phyloP scores from a whole-genome alignment of 2,888 invertebrate genomes.

The Girardia tigrina region DNA sequence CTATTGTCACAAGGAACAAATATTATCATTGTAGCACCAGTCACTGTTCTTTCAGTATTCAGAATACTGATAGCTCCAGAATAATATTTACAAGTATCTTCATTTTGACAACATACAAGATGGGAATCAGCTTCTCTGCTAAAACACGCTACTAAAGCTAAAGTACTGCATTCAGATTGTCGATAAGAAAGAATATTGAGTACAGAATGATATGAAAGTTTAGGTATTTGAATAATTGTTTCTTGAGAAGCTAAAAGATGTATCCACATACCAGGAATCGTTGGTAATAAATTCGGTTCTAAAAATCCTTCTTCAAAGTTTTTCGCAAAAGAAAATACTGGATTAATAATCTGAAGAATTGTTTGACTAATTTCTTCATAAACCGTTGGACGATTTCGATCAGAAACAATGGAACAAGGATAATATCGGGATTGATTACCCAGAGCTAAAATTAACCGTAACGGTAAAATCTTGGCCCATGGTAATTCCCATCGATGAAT shows the following conservation, averaged over 20 bases:
- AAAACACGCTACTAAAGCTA: conserved; percentile 69
- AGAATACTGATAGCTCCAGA: conserved; percentile 75
- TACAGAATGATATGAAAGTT: conserved; percentile 33
- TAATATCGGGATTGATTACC: conserved; percentile 63
- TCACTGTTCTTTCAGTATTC: conserved; percentile 63
- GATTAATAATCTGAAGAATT: conserved; percentile 63
- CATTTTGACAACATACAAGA: conserved; percentile 69
- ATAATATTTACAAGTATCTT: conserved; percentile 57
- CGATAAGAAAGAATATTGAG: conserved; percentile 23
- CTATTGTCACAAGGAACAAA: no score
- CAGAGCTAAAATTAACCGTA: conserved; percentile 62
- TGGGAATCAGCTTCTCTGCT: conserved; percentile 68
- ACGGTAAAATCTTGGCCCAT: conserved; percentile 65
- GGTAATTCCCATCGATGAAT: conserved; percentile 68
- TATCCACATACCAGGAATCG: conserved; percentile 34
- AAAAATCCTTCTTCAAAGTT: conserved; percentile 60
- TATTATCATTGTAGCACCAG: no score
- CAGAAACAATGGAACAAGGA: conserved; percentile 67
- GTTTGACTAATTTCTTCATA: conserved; percentile 74
- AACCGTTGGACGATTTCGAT: conserved; percentile 63
- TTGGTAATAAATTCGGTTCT: conserved; percentile 65
- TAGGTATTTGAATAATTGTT: conserved; percentile 32
- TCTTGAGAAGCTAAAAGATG: conserved; percentile 35
- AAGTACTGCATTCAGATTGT: conserved; percentile 59
- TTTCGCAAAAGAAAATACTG: not conserved